Evolutionary conservation across 2,113 vertebrate genomes (phyloP).

Genomic region (Coryphaenoides rupestris): DNA sequence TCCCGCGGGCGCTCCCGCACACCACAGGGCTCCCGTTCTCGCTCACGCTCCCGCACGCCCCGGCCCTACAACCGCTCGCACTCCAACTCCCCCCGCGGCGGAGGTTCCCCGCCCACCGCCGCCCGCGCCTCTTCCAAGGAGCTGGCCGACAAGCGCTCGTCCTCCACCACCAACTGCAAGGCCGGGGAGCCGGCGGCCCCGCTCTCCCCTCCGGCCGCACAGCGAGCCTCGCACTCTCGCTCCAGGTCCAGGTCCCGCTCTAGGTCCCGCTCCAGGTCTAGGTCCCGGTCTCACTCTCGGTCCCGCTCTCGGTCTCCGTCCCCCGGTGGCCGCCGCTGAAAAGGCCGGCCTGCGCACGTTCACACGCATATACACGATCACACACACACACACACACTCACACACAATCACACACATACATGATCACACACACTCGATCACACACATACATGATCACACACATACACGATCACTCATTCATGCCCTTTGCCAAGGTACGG

Average conservation of each 20-base stretch:
- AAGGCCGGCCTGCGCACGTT: too few species aligned
- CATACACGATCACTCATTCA: not conserved
- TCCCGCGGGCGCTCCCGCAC: constrained; percentile 76
- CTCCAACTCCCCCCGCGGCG: constrained; percentile 64
- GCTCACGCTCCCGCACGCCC: constrained; percentile 60
- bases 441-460: too few species aligned
- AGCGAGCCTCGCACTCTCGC: constrained; percentile 66
- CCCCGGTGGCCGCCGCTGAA: constrained; percentile 86
- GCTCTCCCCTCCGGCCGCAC: constrained; percentile 34
- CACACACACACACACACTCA: not conserved
- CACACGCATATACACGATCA: not conserved
- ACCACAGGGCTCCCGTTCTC: constrained; percentile 23
- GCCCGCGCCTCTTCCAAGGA: constrained; percentile 81
- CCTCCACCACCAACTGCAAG: constrained; percentile 59
- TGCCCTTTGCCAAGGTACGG: too few species aligned
- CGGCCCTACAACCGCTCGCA: constrained; percentile 54
- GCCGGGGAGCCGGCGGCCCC: constrained; percentile 77
- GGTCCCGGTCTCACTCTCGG: constrained; percentile 68
- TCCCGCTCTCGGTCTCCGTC: constrained; percentile 81
- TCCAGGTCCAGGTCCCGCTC: constrained; percentile 69
- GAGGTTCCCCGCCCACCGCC: constrained; percentile 73
- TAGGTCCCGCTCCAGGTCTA: constrained; percentile 75
- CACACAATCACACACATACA: too few species aligned
- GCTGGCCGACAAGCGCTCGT: constrained; percentile 71
- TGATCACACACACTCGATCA: not conserved